Base-by-base conservation (phyloP, 2,113 vertebrate species). In the Oostethus manadensis region DNA sequence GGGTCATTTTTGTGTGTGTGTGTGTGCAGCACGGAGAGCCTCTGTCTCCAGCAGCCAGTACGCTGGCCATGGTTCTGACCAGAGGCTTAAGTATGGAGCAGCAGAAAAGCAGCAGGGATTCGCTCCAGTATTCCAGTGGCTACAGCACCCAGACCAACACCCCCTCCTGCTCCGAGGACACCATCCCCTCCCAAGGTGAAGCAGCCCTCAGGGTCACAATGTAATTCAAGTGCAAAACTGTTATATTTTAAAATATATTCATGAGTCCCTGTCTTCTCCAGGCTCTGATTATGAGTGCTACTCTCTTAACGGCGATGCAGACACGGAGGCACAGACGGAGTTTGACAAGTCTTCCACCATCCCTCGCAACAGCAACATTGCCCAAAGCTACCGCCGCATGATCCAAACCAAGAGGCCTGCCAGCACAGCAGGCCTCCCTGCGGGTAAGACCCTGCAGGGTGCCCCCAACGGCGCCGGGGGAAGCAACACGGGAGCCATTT, bases 81-180 rank as follows among this genome's bases (percentile, higher is more conserved):
- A 89, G 94, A 0, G 95, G 97, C 16, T 84, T 99, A 70, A 96
- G 94, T 71, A 83, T 95, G 72, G 97, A 98, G 80, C 94, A 96
- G 87, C 97, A 98, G 91, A 96, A 96, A 85, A 98, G 92, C 90
- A 98, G 95, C 87, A 91, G 95, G 33, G 97, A 99, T 82, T 98
- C 96, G 0, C 88, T 98, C 80, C 95, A 98, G 80, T 97, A 94
- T 74, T 98, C 97, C 16, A 98, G 96, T 0, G 96, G 96, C 68
- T 98, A 98, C 86, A 99, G 96, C 91, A 95, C 94, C 0, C 95
- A 98, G 88, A 98, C 93, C 70, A 98, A 96, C 76, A 98, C 96
- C 0, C 96, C 95, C 0, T 98, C 94, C 11, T 98, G 95, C 88
- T 98, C 97, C 0, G 97, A 99, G 85, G 96, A 98, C 87, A 96